phyloP scores from a whole-genome alignment of 2,113 vertebrate genomes.

The Paramisgurnus dabryanus region DNA sequence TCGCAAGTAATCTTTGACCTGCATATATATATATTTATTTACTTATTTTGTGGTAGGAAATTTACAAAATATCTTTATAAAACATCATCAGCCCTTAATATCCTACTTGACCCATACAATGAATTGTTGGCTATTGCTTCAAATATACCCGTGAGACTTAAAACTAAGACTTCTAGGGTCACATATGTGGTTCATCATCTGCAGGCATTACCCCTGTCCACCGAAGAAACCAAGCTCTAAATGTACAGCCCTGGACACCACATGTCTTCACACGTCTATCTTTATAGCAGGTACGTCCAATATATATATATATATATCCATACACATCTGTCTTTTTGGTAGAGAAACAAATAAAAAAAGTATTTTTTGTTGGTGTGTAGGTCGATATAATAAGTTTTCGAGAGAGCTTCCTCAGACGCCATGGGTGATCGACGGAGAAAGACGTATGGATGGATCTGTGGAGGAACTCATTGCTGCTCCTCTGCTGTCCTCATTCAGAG shows the following conservation, averaged over 20 bases:
- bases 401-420: slow-evolving; percentile 94
- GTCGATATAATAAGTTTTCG: slow-evolving; percentile 96
- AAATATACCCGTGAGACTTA: too few relatives aligned
- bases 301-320: not conserved
- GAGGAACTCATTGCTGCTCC: slow-evolving; percentile 93
- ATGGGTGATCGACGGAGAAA: slow-evolving; percentile 95
- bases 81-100: too few relatives aligned
- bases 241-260: slow-evolving; percentile 80
- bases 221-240: slow-evolving; percentile 72
- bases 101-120: too few relatives aligned
- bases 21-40: too few relatives aligned
- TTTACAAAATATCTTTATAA: too few relatives aligned
- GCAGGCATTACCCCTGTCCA: slow-evolving; percentile 84
- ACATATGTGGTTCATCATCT: not conserved
- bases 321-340: too few relatives aligned
- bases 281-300: slow-evolving; percentile 87
- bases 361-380: slow-evolving; percentile 62
- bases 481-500: slow-evolving; percentile 83
- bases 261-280: slow-evolving; percentile 86
- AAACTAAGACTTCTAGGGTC: too few relatives aligned
- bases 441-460: slow-evolving; percentile 96
- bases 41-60: too few relatives aligned
- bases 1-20: too few relatives aligned
- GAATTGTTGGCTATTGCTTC: too few relatives aligned
- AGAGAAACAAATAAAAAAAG: too few relatives aligned